Evolutionary conservation across 1,140 invertebrate genomes (phyloP), one percentile per base, ranked within the genome.

Genomic region (Formica selysi): DNA sequence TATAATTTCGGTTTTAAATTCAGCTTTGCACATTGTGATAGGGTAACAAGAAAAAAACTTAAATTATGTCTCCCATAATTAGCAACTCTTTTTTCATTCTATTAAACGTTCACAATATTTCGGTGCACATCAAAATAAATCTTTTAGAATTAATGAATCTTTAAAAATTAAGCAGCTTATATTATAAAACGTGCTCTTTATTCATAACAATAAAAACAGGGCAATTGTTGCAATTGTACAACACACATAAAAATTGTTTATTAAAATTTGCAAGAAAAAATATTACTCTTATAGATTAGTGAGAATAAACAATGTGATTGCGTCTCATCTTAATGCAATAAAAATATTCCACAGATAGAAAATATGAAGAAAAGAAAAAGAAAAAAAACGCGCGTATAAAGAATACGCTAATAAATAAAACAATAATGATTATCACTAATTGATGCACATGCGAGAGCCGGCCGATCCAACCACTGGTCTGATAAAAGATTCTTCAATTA

Each of bases 241-340:
- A 4, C 0, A 13, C 38, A 22, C 38, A 38, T 26, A 8, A 79
- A 51, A 51, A 79, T 65, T 54, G 32, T 10, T 54, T 26, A 29
- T 54, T 13, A 61, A 51, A 71, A 73, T 81, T 73, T 54, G 41
- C 26, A 26, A 73, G 26, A 61, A 36, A 54, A 54, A 73, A 3
- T 11, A 61, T 36, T 71, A 16, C 7, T 70, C 16, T 59, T 71
- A 73, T 61, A 11, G 54, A 73, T 73, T 44, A 59, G 7, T 29
- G 3, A 10, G 38, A 19, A 44, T 61, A 59, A 59, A 81, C 29
- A 41, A 44, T 13, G 48, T 29, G 36, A 2, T 44, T 22, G 6
- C 13, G n/a, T 54, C 22, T 68, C 16, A 48, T 41, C 22, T 5
- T 10, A 36, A 71, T 57, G 5, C 13, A 22, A 68, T 1, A 44